Evolutionary conservation across 1,140 invertebrate genomes (phyloP), one percentile per base, ranked within the genome.

Genomic region (Drosophila nigromelanica): DNA sequence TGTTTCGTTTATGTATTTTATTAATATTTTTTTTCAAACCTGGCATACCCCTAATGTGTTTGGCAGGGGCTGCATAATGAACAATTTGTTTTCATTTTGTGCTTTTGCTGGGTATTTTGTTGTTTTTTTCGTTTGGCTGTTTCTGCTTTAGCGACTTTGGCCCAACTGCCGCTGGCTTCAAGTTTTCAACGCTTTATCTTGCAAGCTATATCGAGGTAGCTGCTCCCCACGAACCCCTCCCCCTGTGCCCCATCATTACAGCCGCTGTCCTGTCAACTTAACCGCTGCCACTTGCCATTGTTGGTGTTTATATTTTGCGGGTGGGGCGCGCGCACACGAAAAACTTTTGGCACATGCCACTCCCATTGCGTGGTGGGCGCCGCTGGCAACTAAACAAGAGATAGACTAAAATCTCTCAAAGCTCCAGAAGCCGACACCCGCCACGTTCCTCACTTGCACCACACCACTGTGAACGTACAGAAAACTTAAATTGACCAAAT

Each of bases 61-160:
- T 12, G 12, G 5, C 21, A n/a, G 63, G 64, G 6, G 7, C 8
- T 18, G 70, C 48, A 69, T 70, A 70, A 73, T 75, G 63, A 75
- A 83, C 78, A 86, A 89, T 86, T 86, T 87, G 78, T 89, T 89
- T 87, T 89, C 74, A 87, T 86, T 87, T 71, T 85, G 73, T 69
- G 66, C 56, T 55, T 11, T 67, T 45, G 15, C 55, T 63, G 40
- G 58, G 12, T 48, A 66, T 50, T 67, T 59, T 56, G 14, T 62
- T 27, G 39, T 54, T 18, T 1, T 63, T 72, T 50, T 73, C 43
- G 50, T 60, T 7, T 54, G 47, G 24, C 24, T 64, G 33, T 55
- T 60, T 52, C 45, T 33, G 47, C 33, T 48, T 56, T 69, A 74
- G 74, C 69, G 77, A 80, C 59, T 71, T 74, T 82, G 30, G 58